phyloP scores from a whole-genome alignment of 2,888 invertebrate species.

The Embidobia sp. region DNA sequence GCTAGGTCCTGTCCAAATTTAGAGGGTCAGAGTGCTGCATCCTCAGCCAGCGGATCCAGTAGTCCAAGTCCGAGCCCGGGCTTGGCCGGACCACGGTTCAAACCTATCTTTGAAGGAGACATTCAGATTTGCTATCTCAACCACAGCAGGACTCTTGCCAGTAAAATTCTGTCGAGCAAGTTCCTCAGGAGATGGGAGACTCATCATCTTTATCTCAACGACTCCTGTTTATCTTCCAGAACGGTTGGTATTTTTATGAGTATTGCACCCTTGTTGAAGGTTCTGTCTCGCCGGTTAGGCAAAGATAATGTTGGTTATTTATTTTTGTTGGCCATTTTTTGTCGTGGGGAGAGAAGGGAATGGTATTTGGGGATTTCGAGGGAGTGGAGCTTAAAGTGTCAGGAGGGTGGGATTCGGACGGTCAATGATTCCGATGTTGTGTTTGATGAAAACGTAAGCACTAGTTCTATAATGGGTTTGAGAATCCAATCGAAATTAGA shows the following conservation, averaged over 20 bases:
- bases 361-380: too few relatives aligned
- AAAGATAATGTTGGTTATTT: too few relatives aligned
- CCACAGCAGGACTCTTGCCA: conserved; percentile 89
- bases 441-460: too few relatives aligned
- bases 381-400: too few relatives aligned
- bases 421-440: too few relatives aligned
- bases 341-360: too few relatives aligned
- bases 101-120: conserved; percentile 87
- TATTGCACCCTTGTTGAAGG: too few relatives aligned
- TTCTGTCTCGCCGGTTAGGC: too few relatives aligned
- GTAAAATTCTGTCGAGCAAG: conserved; percentile 90
- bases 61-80: conserved; percentile 81
- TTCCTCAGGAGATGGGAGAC: conserved; percentile 90
- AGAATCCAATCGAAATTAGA: too few relatives aligned
- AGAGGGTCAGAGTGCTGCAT: conserved; percentile 83
- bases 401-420: too few relatives aligned
- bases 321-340: too few relatives aligned
- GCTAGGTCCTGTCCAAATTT: conserved; percentile 82
- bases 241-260: conserved; percentile 86
- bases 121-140: conserved; percentile 89
- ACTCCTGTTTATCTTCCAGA: conserved; percentile 87
- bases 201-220: conserved; percentile 87
- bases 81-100: conserved; percentile 85
- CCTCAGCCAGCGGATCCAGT: conserved; percentile 82
- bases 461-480: too few relatives aligned